Conservation (phyloP, 2,888 invertebrate genomes). For the Lasioglossum lativentre region DNA sequence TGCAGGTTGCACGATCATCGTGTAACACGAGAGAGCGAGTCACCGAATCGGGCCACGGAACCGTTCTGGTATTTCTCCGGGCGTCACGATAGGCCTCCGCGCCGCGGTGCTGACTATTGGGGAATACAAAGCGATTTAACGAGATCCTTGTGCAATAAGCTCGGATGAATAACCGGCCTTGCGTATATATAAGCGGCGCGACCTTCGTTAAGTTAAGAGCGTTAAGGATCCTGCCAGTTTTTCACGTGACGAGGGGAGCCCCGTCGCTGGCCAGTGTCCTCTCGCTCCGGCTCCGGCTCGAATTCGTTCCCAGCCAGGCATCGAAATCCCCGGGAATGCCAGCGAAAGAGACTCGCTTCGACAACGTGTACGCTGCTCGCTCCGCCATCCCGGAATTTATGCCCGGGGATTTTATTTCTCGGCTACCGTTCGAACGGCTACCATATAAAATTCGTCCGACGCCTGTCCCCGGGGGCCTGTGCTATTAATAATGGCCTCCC, state of each 20-base stretch:
- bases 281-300: slow-evolving; percentile 35
- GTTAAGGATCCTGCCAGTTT: slow-evolving; percentile 67
- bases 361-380: background rate
- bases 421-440: slow-evolving; percentile 7
- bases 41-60: slow-evolving; percentile 23
- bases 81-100: slow-evolving; percentile 47
- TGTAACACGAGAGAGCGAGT: slow-evolving; percentile 4
- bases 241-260: slow-evolving; percentile 56
- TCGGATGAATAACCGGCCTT: slow-evolving; percentile 76
- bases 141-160: slow-evolving; percentile 75
- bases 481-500: slow-evolving; percentile 16
- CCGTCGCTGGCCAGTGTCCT: background rate
- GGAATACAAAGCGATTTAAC: slow-evolving; percentile 72
- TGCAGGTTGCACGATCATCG: slow-evolving; percentile 17
- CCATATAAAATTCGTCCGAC: background rate
- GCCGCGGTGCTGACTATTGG: slow-evolving; percentile 57
- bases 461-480: background rate
- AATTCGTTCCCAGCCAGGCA: slow-evolving; percentile 53
- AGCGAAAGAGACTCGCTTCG: background rate
- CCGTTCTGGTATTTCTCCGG: slow-evolving; percentile 47
- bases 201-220: slow-evolving; percentile 69
- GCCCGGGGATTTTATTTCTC: slow-evolving; percentile 24
- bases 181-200: slow-evolving; percentile 65
- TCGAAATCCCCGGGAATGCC: slow-evolving; percentile 43
- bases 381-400: slow-evolving; percentile 16